Evolutionary conservation across 2,113 vertebrate species (phyloP).

Genomic region (Copsychus sechellarum): DNA sequence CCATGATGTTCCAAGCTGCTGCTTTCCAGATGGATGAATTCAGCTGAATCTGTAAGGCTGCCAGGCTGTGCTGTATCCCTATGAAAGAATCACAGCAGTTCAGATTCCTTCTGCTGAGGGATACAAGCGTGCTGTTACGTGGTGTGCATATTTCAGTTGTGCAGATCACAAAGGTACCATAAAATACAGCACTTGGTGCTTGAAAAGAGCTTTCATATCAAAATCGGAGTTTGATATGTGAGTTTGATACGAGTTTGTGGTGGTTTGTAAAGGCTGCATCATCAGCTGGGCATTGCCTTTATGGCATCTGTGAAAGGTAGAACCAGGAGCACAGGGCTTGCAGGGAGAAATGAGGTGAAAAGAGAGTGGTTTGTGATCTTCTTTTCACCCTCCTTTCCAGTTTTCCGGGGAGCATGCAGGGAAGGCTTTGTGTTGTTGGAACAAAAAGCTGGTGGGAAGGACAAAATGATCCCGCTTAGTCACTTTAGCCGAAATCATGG

Average conservation of each 20-base stretch:
- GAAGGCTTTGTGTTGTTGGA: not conserved
- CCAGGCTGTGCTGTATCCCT: not conserved
- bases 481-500: not conserved
- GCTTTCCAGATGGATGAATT: conserved; percentile 29
- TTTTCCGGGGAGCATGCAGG: not conserved
- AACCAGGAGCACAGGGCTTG: not conserved
- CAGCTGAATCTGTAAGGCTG: conserved; percentile 21
- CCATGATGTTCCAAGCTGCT: conserved; percentile 21
- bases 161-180: conserved; percentile 15
- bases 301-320: not conserved
- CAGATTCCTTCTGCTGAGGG: not conserved
- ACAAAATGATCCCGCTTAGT: not conserved
- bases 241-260: not conserved
- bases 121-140: conserved; percentile 20
- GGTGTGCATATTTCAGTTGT: conserved; percentile 38
- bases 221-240: not conserved
- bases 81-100: conserved; percentile 35
- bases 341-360: not conserved
- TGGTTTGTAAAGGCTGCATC: not conserved
- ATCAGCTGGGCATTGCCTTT: not conserved
- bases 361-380: not conserved
- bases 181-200: not conserved
- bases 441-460: not conserved
- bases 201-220: conserved; percentile 24
- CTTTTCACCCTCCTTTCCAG: not conserved